These are phyloP conservation scores for Phyllostomus hastatus DNA, from an alignment of 2,113 vertebrate species.

Conservation along the genomic window DNA sequence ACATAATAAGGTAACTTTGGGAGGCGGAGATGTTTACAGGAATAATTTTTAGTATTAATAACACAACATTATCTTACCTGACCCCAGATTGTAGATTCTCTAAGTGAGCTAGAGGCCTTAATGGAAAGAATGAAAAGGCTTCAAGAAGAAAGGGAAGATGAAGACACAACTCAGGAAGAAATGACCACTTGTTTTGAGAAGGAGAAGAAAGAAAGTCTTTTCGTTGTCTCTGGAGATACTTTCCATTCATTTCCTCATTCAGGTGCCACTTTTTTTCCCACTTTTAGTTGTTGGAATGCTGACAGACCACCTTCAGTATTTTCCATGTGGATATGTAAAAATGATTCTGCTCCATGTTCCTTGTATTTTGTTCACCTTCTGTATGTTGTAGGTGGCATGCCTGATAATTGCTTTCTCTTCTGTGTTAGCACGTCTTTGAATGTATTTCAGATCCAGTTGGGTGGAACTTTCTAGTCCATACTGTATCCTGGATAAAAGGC, in stretches of 20 bases:
- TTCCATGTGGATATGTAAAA: background rate
- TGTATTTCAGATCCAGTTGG: background rate
- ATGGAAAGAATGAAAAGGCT: slow-evolving; percentile 90
- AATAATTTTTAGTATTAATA: background rate
- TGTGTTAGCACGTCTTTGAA: background rate
- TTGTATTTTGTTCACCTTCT: background rate
- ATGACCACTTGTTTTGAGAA: slow-evolving; percentile 89
- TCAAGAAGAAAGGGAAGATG: slow-evolving; percentile 85
- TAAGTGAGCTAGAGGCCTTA: slow-evolving; percentile 88
- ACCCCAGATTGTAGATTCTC: slow-evolving; percentile 82
- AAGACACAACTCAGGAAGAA: slow-evolving; percentile 87
- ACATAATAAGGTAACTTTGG: background rate
- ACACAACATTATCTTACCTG: background rate
- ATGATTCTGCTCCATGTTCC: background rate
- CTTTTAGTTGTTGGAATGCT: background rate
- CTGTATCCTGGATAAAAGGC: background rate
- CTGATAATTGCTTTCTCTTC: background rate
- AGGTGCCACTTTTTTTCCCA: slow-evolving; percentile 17
- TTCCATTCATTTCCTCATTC: slow-evolving; percentile 63
- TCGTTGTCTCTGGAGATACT: slow-evolving; percentile 86
- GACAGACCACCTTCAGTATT: background rate
- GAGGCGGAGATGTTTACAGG: background rate
- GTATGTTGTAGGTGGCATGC: too few relatives aligned
- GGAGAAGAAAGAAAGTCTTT: slow-evolving; percentile 88
- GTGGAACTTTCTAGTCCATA: background rate